Evolutionary conservation across 2,888 invertebrate genomes (phyloP), one percentile per base, ranked within the genome.

Genomic region (Adelphocoris suturalis): DNA sequence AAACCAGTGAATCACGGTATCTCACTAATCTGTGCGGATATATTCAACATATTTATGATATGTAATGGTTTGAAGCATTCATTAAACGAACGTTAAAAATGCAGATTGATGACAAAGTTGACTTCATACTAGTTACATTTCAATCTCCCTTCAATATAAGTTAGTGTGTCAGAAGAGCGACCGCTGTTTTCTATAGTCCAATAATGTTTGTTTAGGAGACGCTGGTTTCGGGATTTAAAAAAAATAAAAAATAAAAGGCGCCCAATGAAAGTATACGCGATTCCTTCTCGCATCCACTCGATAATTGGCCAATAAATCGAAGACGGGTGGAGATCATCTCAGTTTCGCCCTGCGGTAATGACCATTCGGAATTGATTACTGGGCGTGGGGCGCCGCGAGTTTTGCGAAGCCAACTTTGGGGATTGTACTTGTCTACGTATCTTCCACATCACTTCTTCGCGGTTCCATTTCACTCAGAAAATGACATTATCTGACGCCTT

Each of bases 301-400:
- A 78, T 78, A 78, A 78, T 78, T 78, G 78, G 78, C 19, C 78
- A 78, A 78, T 78, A 78, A 78, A 78, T 78, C 19, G 78, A 47
- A 47, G 78, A 19, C 19, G 28, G 75, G 23, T 13, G 16, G 46
- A 46, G 78, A 37, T 78, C 47, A 47, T 78, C 78, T 46, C 46
- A 7, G 47, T 46, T 78, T 78, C 46, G 78, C 78, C 46, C 19
- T 16, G 46, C 37, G 78, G 46, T 78, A 46, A 78, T 46, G 37
- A n/a, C 78, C 46, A 78, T 78, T 37, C 16, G 78, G 78, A 78
- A 78, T 78, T 78, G 78, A 78, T 78, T 78, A 47, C 78, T 78
- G 46, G 46, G 78, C 78, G 78, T 37, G 78, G 78, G 47, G 19
- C n/a, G 68, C 68, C 23, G 7, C 68, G 23, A 23, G 46, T 46